A percentile compares a stretch with the other conserved stretches of the same genome.
phyloP scores from a whole-genome alignment of 2,888 invertebrate species.

The Dyspetes luteomarginatus region DNA sequence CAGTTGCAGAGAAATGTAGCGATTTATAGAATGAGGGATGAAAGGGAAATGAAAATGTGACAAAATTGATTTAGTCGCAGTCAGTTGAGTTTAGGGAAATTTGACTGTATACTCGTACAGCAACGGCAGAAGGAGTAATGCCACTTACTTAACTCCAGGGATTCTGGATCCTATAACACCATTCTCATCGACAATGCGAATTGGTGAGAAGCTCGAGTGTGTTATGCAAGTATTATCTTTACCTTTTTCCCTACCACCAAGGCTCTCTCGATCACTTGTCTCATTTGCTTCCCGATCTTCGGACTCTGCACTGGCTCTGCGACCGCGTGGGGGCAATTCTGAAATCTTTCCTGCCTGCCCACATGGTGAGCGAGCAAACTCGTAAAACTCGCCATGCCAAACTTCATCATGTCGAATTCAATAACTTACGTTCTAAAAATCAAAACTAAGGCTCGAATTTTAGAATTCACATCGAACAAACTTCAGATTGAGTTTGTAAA shows the following conservation, averaged over 20 bases:
- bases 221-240: slow-evolving; percentile 57
- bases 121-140: slow-evolving; percentile 11
- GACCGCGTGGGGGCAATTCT: slow-evolving; percentile 11
- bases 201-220: slow-evolving; percentile 31
- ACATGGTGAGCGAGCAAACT: slow-evolving; percentile 7
- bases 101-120: background rate
- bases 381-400: slow-evolving; percentile 44
- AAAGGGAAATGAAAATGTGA: no score
- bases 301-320: slow-evolving; percentile 12
- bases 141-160: slow-evolving; percentile 61
- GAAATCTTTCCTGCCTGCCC: slow-evolving; percentile 31
- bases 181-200: slow-evolving; percentile 57
- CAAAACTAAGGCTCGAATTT: no score
- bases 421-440: no score
- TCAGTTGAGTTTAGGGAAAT: no score
- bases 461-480: no score
- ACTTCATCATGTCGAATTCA: no score
- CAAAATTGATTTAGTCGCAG: no score
- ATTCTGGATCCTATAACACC: slow-evolving; percentile 55
- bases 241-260: slow-evolving; percentile 25
- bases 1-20: no score
- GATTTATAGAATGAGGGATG: no score
- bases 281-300: slow-evolving; percentile 51
- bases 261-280: slow-evolving; percentile 52
- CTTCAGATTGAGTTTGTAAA: no score